Base-by-base conservation (phyloP, 2,888 invertebrate genomes). In the Sympetrum striolatum region DNA sequence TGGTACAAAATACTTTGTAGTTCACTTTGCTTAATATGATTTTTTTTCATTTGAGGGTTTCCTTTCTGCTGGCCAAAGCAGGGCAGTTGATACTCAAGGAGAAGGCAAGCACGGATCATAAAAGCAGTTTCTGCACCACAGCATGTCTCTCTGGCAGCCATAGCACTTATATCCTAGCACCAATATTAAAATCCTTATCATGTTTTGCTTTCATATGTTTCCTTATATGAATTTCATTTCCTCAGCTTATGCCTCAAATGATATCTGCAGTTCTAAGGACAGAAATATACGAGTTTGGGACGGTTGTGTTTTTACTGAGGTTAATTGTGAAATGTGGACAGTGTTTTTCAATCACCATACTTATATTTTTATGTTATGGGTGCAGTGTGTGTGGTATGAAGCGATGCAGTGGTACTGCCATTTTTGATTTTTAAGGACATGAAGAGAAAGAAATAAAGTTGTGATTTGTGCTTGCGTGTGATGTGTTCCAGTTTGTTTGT, bases 401-500 rank as follows among this genome's bases (percentile, higher is more conserved):
- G 90, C 37, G 80, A 53, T 80, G 37, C 58, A 64, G 48, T 39
- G 53, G 58, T 80, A 91, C 91, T 90, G 90, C 91, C 81, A 39
- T 86, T 73, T 79, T 82, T 90, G 90, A 81, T 90, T 86, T 53
- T 80, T 90, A 80, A 81, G 80, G 79, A 90, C 90, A 90, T 91
- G 91, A 91, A 91, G 91, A 91, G 82, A 91, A 90, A 90, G 60
- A 81, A 90, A 90, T 73, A 90, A 81, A 90, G 73, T 82, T 48
- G 90, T 73, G 90, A 91, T 90, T 90, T 90, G 91, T 91, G 91
- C 80, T 64, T 90, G 90, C 90, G 91, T 91, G 90, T 90, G 91
- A 91, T 90, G 86, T 91, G 73, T 82, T 81, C 81, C 80, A 91
- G 90, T 90, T 90, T 91, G 91, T 91, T 91, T 90, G 91, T 91